Evolutionary conservation across 2,113 vertebrate genomes (phyloP), one percentile per base, ranked within the genome.

Genomic region (Progne subis): DNA sequence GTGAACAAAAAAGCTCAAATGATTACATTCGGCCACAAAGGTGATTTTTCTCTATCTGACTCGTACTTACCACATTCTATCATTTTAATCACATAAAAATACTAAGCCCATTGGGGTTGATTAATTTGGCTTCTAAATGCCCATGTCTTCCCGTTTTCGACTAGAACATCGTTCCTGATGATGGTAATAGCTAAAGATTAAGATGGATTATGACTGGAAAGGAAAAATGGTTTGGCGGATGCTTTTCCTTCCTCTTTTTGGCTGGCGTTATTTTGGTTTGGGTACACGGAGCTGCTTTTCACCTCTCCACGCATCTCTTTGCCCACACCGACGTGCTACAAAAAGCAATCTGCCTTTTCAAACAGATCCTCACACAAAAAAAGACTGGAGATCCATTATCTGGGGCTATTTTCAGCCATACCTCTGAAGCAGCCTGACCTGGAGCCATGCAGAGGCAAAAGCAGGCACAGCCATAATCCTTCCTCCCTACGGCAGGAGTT

Each of bases 1-100:
- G 96, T 92, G 95, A 96, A 97, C 70, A 96, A 96, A 95, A 96
- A 95, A 95, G 92, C 94, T 95, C 83, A 83, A 89, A 89, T 28
- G 81, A 95, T 92, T 89, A 89, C 69, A 94, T 88, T 95, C 5
- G 0, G 87, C 63, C 92, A 81, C 81, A 76, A 83, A 88, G 83
- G 86, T 94, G 94, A 92, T 86, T 93, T 94, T 91, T 94, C 88
- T 37, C 41, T 60, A 81, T 76, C 49, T 63, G 53, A 55, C 57
- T 89, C 68, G 76, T 77, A 70, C 69, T 79, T 67, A 75, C 5
- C 1, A 7, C 24, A n/a, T 29, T 91, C 87, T 82, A n/a, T 71
- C 37, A 70, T 94, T 96, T 94, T 85, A 96, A 96, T 93, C 79
- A 91, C 71, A 52, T 41, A 17, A 39, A 95, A 88, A 63, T 76